A percentile compares a stretch with the other conserved stretches of the same genome.
These are phyloP conservation scores for Drosophila monieri DNA, from an alignment of 2,888 invertebrate species.

Conservation along the genomic window DNA sequence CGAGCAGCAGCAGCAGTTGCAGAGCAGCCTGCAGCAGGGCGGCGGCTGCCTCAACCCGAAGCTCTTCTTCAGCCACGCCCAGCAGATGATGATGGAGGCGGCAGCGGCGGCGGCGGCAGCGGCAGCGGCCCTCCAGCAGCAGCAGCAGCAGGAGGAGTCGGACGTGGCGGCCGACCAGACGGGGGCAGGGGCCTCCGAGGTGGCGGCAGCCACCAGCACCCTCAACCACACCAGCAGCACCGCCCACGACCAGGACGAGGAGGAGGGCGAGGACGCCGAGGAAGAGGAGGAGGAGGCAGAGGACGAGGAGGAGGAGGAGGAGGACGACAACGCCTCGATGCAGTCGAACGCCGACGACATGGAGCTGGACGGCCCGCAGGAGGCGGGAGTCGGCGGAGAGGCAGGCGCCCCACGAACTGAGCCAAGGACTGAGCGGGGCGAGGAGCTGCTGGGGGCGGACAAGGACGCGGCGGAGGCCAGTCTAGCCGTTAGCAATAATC, in stretches of 20 bases:
- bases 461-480: conserved; percentile 54
- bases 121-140: conserved; percentile 47
- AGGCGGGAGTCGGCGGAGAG: conserved; percentile 6
- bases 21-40: conserved; percentile 53
- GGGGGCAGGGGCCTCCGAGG: conserved; percentile 18
- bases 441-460: conserved; percentile 7
- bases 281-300: conserved; percentile 50
- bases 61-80: conserved; percentile 83
- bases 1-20: conserved; percentile 77
- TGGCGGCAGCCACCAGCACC: conserved; percentile 20
- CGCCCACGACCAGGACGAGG: conserved; percentile 34
- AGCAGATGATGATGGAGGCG: conserved; percentile 83
- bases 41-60: conserved; percentile 80
- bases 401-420: conserved; percentile 28
- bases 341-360: conserved; percentile 70
- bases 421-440: conserved; percentile 20
- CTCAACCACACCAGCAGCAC: conserved; percentile 6
- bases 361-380: conserved; percentile 52
- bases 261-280: conserved; percentile 27
- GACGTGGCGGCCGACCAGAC: conserved; percentile 11
- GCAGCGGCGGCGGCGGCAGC: conserved; percentile 82
- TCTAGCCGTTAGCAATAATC: conserved; percentile 77
- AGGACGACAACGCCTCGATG: conserved; percentile 68
- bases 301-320: conserved; percentile 73
- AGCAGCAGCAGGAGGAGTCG: conserved; percentile 20